Evolutionary conservation across 2,888 invertebrate genomes (phyloP).

Genomic region (Exephanes ischioxanthus): DNA sequence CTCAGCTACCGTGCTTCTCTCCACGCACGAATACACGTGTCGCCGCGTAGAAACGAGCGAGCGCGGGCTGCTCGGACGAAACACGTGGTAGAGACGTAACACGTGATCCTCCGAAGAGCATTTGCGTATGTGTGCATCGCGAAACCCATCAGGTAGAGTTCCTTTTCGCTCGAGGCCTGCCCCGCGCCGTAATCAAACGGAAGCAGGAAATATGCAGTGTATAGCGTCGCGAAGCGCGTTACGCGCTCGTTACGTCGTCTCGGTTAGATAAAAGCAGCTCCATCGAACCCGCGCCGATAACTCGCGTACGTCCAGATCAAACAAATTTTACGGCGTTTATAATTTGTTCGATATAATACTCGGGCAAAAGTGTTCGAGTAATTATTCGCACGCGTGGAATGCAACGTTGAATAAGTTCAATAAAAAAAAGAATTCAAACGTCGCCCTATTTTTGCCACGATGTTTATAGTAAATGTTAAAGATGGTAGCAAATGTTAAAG

Average conservation of each 20-base stretch:
- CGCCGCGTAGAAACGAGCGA: background rate
- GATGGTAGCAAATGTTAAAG: too few species aligned
- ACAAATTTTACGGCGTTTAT: too few species aligned
- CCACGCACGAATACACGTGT: slow-evolving; percentile 41
- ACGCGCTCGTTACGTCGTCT: slow-evolving; percentile 41
- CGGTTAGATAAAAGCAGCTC: background rate
- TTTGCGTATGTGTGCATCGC: slow-evolving; percentile 20
- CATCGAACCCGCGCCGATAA: background rate
- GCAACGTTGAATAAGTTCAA: too few species aligned
- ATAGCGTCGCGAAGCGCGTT: slow-evolving; percentile 28
- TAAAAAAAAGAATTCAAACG: too few species aligned
- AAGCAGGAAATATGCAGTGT: slow-evolving; percentile 47
- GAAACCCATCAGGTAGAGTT: slow-evolving; percentile 30
- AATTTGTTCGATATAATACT: too few species aligned
- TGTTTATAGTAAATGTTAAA: too few species aligned
- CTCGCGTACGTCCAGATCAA: too few species aligned
- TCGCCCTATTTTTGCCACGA: too few species aligned
- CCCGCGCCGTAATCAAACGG: slow-evolving; percentile 38
- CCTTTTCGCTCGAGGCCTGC: slow-evolving; percentile 31
- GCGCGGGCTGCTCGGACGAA: background rate
- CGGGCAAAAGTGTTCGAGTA: too few species aligned
- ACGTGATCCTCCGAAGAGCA: slow-evolving; percentile 27
- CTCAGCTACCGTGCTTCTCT: slow-evolving; percentile 6
- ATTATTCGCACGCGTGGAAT: too few species aligned
- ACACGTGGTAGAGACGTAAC: slow-evolving; percentile 49